Evolutionary conservation across 2,113 vertebrate species (phyloP).

Genomic region (Nymphicus hollandicus): DNA sequence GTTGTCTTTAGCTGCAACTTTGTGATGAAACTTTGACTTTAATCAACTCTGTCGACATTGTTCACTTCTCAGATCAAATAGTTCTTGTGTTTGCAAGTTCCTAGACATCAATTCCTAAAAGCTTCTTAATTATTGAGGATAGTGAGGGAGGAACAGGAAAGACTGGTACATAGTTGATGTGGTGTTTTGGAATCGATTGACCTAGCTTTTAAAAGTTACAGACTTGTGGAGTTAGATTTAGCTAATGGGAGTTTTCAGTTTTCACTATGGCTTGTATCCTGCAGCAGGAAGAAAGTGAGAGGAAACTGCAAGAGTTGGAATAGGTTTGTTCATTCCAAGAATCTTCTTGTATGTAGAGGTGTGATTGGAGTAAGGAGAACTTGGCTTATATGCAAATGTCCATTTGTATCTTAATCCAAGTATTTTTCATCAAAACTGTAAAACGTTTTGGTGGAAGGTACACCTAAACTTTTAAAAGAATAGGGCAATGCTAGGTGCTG

Average conservation of each 20-base stretch:
- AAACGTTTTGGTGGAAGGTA: background rate
- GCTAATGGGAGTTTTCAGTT: background rate
- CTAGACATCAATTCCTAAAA: background rate
- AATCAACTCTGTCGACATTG: fast-evolving
- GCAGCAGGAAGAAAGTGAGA: background rate
- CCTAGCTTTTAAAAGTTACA: background rate
- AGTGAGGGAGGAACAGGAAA: background rate
- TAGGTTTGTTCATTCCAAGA: background rate
- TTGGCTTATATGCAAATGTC: background rate
- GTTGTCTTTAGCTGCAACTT: background rate
- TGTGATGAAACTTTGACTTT: background rate
- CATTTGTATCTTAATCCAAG: background rate
- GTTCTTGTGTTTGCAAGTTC: background rate
- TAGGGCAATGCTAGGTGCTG: background rate
- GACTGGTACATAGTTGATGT: fast-evolving
- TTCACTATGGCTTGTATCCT: background rate
- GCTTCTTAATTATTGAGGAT: background rate
- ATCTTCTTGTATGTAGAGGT: too few species aligned
- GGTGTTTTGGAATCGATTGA: background rate
- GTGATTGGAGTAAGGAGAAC: background rate
- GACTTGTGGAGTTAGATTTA: background rate
- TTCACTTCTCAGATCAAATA: background rate
- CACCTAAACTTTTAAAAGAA: background rate
- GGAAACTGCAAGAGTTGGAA: background rate
- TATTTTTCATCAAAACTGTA: background rate